These are phyloP conservation scores for Dynastes maya DNA, from an alignment of 2,888 invertebrate genomes.

Conservation along the genomic window DNA sequence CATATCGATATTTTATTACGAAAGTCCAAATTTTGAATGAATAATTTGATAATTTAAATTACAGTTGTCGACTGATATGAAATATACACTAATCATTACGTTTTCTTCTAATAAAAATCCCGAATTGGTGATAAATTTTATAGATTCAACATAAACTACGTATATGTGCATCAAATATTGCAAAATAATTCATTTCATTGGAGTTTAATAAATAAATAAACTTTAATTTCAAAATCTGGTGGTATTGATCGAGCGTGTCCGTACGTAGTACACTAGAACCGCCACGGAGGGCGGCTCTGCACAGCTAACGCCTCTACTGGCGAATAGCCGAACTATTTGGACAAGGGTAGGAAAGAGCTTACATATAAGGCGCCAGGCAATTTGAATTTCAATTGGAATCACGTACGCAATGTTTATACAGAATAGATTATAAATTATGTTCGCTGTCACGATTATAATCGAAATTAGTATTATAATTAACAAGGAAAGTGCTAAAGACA, in stretches of 20 bases:
- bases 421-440: constrained; percentile 39
- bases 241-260: constrained; percentile 35
- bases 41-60: no score
- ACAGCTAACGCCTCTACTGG: constrained; percentile 55
- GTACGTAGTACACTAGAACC: constrained; percentile 53
- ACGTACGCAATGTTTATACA: constrained; percentile 32
- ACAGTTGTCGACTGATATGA: no score
- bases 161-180: not conserved
- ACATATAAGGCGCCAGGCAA: constrained; percentile 15
- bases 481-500: constrained; percentile 12
- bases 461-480: constrained; percentile 43
- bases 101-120: no score
- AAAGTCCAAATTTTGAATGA: no score
- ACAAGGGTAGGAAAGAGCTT: constrained; percentile 28
- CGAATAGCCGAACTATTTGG: constrained; percentile 53
- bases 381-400: constrained; percentile 43
- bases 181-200: not conserved
- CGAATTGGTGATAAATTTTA: no score
- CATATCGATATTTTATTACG: no score
- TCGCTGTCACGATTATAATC: constrained; percentile 38
- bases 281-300: constrained; percentile 58
- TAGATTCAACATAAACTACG: no score
- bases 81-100: no score
- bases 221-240: constrained; percentile 4
- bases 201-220: constrained; percentile 4